A percentile compares a stretch with the other conserved stretches of the same genome.
Evolutionary conservation across 2,113 vertebrate genomes (phyloP).

Genomic region (Zosterops hypoxanthus): DNA sequence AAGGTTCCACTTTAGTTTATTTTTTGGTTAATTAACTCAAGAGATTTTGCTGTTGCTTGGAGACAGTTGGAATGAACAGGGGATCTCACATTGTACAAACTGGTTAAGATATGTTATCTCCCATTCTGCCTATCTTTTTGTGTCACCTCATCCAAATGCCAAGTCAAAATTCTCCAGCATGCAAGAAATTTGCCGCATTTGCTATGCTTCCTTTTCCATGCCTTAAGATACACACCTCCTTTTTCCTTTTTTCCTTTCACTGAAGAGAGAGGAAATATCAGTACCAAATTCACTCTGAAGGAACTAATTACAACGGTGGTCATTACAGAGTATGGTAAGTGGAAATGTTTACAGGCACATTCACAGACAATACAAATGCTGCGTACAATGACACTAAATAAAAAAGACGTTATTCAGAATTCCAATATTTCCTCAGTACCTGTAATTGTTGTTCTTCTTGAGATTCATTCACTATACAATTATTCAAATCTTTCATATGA

Average conservation of each 20-base stretch:
- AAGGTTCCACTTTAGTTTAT: not conserved
- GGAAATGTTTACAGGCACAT: not conserved
- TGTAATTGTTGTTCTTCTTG: not conserved
- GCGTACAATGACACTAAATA: not conserved
- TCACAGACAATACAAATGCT: not conserved
- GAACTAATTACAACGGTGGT: not conserved
- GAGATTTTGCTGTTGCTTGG: conserved; percentile 22
- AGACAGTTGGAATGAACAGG: not conserved
- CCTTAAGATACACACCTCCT: not conserved
- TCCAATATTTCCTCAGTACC: not conserved
- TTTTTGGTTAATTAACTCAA: conserved; percentile 30
- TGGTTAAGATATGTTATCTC: not conserved
- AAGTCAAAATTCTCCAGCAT: not conserved
- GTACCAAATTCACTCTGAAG: not conserved
- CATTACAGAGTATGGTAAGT: not conserved
- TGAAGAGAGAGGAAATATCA: not conserved
- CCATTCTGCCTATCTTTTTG: not conserved
- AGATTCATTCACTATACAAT: not conserved
- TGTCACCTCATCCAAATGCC: not conserved
- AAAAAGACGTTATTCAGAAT: not conserved
- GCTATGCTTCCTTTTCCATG: not conserved
- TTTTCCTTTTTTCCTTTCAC: not conserved
- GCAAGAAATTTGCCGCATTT: not conserved
- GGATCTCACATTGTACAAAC: not conserved
- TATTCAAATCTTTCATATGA: conserved; percentile 4